Evolutionary conservation across 2,113 vertebrate genomes (phyloP).

Genomic region (Microtus montanus): DNA sequence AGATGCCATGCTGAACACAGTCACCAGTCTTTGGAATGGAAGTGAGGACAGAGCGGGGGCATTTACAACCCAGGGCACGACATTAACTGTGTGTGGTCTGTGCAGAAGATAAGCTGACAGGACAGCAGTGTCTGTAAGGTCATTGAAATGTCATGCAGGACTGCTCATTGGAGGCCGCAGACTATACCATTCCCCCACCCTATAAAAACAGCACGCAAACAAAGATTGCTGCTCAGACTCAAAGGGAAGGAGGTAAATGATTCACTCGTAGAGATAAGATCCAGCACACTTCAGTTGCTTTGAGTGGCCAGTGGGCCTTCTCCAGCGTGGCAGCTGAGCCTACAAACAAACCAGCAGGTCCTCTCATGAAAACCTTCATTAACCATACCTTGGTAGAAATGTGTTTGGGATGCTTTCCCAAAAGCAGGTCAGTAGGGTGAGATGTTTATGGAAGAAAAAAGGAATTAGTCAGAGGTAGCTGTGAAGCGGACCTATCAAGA

Average conservation of each 20-base stretch:
- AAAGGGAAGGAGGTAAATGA: slow-evolving; percentile 49
- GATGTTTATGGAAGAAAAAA: slow-evolving; percentile 15
- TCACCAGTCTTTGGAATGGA: not conserved
- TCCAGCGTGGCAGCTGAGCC: not conserved
- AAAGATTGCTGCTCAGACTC: slow-evolving; percentile 23
- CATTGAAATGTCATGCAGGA: not conserved
- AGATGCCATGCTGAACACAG: not conserved
- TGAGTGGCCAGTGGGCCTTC: not conserved
- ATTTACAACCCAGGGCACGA: not conserved
- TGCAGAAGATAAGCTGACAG: slow-evolving; percentile 2
- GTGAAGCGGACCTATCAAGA: not conserved
- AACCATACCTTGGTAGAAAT: not conserved
- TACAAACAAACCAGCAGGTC: not conserved
- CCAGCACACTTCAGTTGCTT: not conserved
- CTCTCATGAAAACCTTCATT: not conserved
- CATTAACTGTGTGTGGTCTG: too few species aligned
- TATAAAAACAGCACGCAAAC: not conserved
- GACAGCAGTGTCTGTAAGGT: slow-evolving; percentile 3
- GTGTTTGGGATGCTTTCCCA: not conserved
- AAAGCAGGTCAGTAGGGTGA: not conserved
- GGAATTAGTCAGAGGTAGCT: not conserved
- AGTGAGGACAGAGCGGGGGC: not conserved
- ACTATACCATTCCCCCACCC: slow-evolving; percentile 15
- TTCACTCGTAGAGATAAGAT: not conserved
- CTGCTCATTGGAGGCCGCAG: not conserved